phyloP scores from a whole-genome alignment of 2,797 vertebrate species.

The Malurus leucopterus region DNA sequence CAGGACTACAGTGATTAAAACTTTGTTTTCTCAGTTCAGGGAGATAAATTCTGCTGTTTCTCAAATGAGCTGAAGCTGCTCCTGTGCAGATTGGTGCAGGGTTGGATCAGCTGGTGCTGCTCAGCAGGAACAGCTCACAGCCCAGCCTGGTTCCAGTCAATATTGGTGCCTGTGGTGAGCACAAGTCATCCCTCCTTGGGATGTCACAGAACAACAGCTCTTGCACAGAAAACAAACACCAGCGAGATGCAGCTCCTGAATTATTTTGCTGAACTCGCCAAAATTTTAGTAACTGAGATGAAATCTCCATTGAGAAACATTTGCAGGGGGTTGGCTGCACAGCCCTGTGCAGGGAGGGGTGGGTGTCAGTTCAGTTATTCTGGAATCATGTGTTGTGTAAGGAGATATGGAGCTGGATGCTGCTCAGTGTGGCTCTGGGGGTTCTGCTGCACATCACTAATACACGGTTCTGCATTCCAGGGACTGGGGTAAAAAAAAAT shows the following conservation, averaged over 20 bases:
- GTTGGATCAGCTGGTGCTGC: background rate
- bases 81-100: background rate
- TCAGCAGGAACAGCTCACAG: background rate
- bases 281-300: background rate
- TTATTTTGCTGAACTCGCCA: background rate
- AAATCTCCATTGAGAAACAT: background rate
- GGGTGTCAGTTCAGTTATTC: background rate
- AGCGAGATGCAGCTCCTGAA: background rate
- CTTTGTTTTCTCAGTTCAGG: background rate
- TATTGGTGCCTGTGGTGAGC: background rate
- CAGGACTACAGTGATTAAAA: background rate
- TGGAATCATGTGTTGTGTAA: background rate
- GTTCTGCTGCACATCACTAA: background rate
- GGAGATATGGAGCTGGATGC: background rate
- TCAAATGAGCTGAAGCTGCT: background rate
- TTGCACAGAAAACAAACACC: background rate
- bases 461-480: background rate
- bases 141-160: background rate
- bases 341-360: background rate
- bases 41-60: background rate
- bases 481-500: background rate
- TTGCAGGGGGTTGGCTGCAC: background rate
- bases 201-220: background rate
- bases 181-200: background rate
- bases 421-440: background rate